A percentile compares a stretch with the other conserved stretches of the same genome.
These are phyloP conservation scores for Lysandra bellargus DNA, from an alignment of 2,888 invertebrate genomes.

Conservation along the genomic window DNA sequence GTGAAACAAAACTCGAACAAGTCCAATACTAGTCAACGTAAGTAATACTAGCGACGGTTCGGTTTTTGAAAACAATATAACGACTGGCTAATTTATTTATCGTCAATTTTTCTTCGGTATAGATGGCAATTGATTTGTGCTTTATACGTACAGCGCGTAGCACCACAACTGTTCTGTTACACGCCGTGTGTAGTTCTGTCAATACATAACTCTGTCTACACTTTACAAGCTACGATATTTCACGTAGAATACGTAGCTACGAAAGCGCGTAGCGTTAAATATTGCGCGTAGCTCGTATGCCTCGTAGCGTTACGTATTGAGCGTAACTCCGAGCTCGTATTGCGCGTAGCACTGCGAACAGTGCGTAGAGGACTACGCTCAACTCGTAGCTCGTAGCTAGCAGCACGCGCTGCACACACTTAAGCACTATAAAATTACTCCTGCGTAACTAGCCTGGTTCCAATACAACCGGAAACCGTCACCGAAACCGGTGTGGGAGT, in stretches of 20 bases:
- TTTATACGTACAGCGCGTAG: no score
- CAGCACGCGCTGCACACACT: no score
- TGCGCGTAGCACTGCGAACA: neutral
- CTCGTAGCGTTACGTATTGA: neutral
- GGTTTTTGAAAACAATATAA: neutral
- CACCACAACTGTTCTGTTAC: no score
- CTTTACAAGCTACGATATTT: no score
- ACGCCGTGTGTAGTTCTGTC: no score
- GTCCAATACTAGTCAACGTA: slow-evolving; percentile 1
- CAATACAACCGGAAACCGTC: no score
- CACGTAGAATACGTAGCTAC: neutral
- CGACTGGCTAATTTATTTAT: neutral
- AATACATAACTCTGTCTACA: no score
- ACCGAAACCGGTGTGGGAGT: no score
- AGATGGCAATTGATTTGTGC: no score
- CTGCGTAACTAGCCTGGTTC: no score
- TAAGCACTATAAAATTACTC: no score
- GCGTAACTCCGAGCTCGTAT: neutral
- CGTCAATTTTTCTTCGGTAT: neutral
- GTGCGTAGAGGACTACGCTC: neutral
- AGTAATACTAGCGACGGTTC: no score
- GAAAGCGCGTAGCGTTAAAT: neutral
- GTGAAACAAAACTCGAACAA: slow-evolving; percentile 15
- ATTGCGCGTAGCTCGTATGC: neutral
- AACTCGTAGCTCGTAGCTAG: neutral